phyloP scores from a whole-genome alignment of 2,797 vertebrate species.

The Lagorchestes hirsutus region DNA sequence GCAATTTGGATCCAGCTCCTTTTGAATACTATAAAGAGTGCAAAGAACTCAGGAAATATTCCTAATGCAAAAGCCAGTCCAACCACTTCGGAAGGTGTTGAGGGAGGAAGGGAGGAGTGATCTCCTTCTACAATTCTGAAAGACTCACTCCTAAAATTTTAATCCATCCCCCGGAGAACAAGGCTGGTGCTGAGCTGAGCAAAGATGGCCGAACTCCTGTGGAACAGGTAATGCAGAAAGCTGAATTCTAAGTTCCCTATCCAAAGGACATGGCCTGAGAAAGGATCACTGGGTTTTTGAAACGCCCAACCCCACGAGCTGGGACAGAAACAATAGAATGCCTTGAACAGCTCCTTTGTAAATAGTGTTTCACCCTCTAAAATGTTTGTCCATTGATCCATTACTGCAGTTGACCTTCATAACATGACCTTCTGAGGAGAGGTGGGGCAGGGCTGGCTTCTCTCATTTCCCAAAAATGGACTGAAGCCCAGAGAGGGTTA shows the following conservation, averaged over 20 bases:
- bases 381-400: background rate
- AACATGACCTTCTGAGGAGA: background rate
- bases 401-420: background rate
- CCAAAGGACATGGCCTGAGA: background rate
- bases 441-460: background rate
- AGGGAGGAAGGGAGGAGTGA: background rate
- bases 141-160: background rate
- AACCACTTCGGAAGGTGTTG: background rate
- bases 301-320: conserved; percentile 12
- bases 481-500: background rate
- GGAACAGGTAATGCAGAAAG: background rate
- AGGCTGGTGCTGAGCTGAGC: background rate
- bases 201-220: background rate
- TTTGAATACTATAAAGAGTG: background rate
- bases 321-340: background rate
- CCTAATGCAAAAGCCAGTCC: background rate
- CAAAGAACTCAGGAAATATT: background rate
- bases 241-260: background rate
- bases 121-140: background rate
- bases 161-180: background rate
- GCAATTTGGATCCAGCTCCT: background rate
- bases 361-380: background rate
- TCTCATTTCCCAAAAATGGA: background rate
- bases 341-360: background rate
- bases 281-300: background rate